These are phyloP conservation scores for Enteromius treurensis DNA, from an alignment of 2,797 vertebrate species.

Conservation along the genomic window DNA sequence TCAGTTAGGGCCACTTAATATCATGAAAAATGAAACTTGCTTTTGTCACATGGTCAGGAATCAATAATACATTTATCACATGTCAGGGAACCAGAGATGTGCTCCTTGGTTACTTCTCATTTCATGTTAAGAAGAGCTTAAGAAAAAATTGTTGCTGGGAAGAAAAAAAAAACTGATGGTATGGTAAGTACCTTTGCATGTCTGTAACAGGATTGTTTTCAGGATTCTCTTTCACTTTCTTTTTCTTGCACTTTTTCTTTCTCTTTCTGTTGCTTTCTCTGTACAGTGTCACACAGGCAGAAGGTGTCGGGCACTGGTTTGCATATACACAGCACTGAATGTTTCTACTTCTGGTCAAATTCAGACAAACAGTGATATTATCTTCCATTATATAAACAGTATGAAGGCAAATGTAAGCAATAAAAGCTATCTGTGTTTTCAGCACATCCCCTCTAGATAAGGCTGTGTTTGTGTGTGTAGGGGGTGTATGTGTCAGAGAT, in stretches of 20 bases:
- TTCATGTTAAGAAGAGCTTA: background rate
- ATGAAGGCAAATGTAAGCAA: constrained; percentile 19
- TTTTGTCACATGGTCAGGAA: background rate
- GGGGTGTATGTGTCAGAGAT: constrained; percentile 5
- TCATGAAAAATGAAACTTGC: background rate
- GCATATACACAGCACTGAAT: background rate
- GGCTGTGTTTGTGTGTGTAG: background rate
- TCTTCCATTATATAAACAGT: constrained; percentile 18
- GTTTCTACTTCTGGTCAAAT: background rate
- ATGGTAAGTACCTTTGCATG: too few relatives aligned
- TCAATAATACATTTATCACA: background rate
- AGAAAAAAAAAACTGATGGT: background rate
- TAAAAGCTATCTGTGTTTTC: constrained; percentile 33
- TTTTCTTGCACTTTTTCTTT: constrained; percentile 3
- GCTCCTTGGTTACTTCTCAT: background rate
- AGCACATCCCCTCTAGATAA: constrained; percentile 32
- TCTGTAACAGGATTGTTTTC: too few relatives aligned
- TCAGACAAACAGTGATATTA: background rate
- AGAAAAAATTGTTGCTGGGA: background rate
- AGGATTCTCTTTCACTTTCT: constrained; percentile 27
- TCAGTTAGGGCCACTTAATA: background rate
- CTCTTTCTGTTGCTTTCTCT: constrained; percentile 29
- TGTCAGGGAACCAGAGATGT: background rate
- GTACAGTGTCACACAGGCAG: background rate
- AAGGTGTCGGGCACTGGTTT: background rate